Conservation (phyloP, 2,797 vertebrate genomes). For the Oreochromis grahami region DNA sequence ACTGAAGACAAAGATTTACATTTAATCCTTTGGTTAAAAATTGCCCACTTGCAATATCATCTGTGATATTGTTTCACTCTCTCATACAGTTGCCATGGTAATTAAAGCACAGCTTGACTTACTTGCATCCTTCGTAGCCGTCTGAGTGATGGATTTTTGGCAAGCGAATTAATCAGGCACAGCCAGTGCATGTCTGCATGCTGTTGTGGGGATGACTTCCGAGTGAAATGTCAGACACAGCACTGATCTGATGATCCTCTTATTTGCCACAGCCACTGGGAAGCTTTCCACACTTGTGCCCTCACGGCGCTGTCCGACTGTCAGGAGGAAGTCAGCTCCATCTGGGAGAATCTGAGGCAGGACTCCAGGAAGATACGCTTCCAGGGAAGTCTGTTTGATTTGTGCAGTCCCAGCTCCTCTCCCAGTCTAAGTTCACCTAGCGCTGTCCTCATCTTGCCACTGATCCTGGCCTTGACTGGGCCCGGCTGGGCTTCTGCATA, state of each 20-base stretch:
- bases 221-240: neutral
- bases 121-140: conserved; percentile 8
- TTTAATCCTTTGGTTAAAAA: conserved; percentile 28
- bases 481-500: conserved; percentile 29
- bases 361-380: conserved; percentile 78
- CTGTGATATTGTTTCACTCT: conserved; percentile 53
- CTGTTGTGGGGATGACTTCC: neutral
- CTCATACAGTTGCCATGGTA: conserved; percentile 62
- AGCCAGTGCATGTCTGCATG: conserved; percentile 6
- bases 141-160: conserved; percentile 54
- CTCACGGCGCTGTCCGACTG: conserved; percentile 71
- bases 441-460: conserved; percentile 28
- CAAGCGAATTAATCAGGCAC: conserved; percentile 20
- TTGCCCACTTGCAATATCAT: conserved; percentile 34
- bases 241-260: conserved; percentile 26
- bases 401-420: conserved; percentile 70
- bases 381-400: conserved; percentile 79
- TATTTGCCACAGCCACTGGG: conserved; percentile 76
- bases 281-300: conserved; percentile 78
- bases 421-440: conserved; percentile 25
- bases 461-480: conserved; percentile 58
- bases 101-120: conserved; percentile 55
- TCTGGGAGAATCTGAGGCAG: conserved; percentile 79
- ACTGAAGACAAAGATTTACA: conserved; percentile 48
- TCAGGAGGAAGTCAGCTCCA: conserved; percentile 73